Conservation (phyloP, 2,797 vertebrate genomes). For the Muscicapa striata region DNA sequence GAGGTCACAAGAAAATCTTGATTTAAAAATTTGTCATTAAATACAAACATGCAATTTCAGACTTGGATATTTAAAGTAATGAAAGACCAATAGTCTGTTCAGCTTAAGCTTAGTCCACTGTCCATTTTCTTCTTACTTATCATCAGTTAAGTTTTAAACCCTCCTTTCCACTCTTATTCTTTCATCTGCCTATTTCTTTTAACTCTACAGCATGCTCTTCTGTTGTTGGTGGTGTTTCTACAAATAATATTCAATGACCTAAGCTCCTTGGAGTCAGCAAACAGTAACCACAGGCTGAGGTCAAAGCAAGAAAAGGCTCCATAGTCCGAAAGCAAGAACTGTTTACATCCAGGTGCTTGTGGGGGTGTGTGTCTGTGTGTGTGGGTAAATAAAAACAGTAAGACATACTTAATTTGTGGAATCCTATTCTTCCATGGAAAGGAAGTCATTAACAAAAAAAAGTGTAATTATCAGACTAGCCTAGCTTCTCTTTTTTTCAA, state of each 20-base stretch:
- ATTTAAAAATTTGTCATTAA: neutral
- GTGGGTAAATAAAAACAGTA: slow-evolving; percentile 64
- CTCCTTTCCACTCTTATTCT: neutral
- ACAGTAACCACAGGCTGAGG: neutral
- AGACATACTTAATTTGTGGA: slow-evolving; percentile 45
- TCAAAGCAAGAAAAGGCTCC: neutral
- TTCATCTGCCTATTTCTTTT: neutral
- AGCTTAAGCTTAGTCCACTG: neutral
- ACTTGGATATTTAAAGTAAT: neutral
- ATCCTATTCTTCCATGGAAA: slow-evolving; percentile 58
- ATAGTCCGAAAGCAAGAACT: slow-evolving; percentile 9
- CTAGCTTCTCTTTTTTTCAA: slow-evolving; percentile 23
- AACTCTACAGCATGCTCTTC: neutral
- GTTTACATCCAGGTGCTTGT: slow-evolving; percentile 44
- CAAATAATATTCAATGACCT: neutral
- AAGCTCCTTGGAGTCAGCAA: neutral
- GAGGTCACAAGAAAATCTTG: neutral
- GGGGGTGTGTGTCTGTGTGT: neutral
- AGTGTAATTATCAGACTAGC: slow-evolving; percentile 47
- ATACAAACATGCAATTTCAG: neutral
- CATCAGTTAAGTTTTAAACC: neutral
- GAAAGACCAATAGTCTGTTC: neutral
- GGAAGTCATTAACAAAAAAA: slow-evolving; percentile 57
- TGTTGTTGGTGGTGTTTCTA: neutral
- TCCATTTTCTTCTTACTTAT: neutral